Evolutionary conservation across 2,113 vertebrate genomes (phyloP).

Genomic region (Tragelaphus strepsiceros): DNA sequence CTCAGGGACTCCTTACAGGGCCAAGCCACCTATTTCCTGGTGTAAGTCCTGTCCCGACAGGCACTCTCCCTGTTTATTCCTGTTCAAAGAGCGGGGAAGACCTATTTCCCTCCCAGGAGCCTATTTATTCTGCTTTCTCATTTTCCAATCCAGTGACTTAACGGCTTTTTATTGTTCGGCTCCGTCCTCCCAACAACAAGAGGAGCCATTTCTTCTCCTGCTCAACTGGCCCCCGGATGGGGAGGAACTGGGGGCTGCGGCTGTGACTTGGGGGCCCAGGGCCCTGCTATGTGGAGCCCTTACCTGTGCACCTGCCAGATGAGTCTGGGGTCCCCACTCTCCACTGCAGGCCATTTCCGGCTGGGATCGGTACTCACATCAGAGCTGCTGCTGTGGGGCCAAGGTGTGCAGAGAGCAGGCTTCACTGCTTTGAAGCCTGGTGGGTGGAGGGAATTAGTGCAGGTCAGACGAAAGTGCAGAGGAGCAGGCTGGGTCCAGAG

Average conservation of each 20-base stretch:
- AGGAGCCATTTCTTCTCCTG: not conserved
- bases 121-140: conserved; percentile 74
- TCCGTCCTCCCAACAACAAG: conserved; percentile 33
- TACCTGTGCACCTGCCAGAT: no score
- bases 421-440: not conserved
- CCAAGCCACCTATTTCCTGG: not conserved
- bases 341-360: not conserved
- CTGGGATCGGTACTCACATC: not conserved
- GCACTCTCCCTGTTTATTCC: conserved; percentile 74
- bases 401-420: fast-evolving
- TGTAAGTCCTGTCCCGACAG: conserved; percentile 53
- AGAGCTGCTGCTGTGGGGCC: not conserved
- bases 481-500: not conserved
- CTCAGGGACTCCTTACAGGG: not conserved
- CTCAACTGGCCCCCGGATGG: fast-evolving
- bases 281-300: not conserved
- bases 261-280: not conserved
- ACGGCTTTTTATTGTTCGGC: conserved; percentile 61
- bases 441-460: not conserved
- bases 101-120: conserved; percentile 72
- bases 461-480: not conserved
- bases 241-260: fast-evolving
- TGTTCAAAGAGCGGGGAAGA: conserved; percentile 70
- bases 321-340: not conserved
- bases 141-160: conserved; percentile 80